Conservation (phyloP, 1,140 invertebrate genomes). For the Holcopasites calliopsidis region DNA sequence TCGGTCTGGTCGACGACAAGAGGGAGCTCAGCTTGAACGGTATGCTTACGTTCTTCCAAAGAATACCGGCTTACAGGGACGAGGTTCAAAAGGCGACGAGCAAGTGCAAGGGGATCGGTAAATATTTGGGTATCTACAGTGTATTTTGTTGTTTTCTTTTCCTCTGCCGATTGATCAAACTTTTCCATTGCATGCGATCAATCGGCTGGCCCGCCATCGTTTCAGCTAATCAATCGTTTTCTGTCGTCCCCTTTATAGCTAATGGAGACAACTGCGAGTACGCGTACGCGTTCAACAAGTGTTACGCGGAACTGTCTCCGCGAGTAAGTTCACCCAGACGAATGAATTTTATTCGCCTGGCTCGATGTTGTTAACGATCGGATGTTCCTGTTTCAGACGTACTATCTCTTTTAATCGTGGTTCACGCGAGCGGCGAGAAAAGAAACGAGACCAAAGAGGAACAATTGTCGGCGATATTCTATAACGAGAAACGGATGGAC, state of each 20-base stretch:
- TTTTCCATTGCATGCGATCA: background rate
- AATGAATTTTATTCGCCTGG: background rate
- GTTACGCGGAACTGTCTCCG: slow-evolving; percentile 68
- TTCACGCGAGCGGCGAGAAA: background rate
- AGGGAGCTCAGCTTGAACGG: slow-evolving; percentile 70
- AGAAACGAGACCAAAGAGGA: slow-evolving; percentile 32
- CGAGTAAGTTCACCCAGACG: slow-evolving; percentile 55
- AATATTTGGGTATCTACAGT: slow-evolving; percentile 68
- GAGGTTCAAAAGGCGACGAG: slow-evolving; percentile 69
- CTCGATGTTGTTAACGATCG: background rate
- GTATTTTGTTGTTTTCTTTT: slow-evolving; percentile 36
- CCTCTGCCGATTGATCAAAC: background rate
- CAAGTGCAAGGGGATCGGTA: slow-evolving; percentile 72
- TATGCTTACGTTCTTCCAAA: slow-evolving; percentile 75
- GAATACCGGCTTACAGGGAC: slow-evolving; percentile 72
- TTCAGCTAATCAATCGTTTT: background rate
- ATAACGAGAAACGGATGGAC: too few relatives aligned
- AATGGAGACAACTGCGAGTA: slow-evolving; percentile 71
- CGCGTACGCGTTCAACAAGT: slow-evolving; percentile 71
- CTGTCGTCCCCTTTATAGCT: slow-evolving; percentile 49
- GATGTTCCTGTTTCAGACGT: slow-evolving; percentile 47
- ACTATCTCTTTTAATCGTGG: slow-evolving; percentile 55
- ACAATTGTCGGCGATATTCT: background rate
- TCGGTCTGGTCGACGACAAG: slow-evolving; percentile 72
- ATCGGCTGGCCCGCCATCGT: background rate